A percentile compares a stretch with the other conserved stretches of the same genome.
Evolutionary conservation across 2,888 invertebrate genomes (phyloP).

Genomic region (Tenthredo livida): DNA sequence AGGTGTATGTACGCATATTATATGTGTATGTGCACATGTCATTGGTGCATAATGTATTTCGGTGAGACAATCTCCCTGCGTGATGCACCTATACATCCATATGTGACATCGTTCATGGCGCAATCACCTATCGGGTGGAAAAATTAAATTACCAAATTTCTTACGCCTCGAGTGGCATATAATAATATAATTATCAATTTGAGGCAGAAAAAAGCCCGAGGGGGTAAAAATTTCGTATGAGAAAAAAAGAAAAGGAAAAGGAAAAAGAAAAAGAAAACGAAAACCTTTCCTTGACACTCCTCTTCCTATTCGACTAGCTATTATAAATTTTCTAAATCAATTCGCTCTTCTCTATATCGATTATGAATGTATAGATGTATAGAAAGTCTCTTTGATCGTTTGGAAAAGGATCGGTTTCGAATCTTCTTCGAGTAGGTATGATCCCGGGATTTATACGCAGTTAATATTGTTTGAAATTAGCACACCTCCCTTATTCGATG

Average conservation of each 20-base stretch:
- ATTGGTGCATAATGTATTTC: not conserved
- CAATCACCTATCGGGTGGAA: not conserved
- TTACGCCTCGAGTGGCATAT: not conserved
- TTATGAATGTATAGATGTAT: not conserved
- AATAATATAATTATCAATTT: not conserved
- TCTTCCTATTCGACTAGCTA: not conserved
- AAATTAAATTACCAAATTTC: not conserved
- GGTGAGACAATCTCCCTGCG: too few relatives aligned
- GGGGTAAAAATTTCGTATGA: not conserved
- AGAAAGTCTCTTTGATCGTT: not conserved
- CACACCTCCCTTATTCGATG: not conserved
- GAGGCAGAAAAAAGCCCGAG: not conserved
- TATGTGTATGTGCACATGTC: too few relatives aligned
- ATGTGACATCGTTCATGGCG: not conserved
- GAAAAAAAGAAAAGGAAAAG: not conserved
- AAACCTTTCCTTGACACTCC: not conserved
- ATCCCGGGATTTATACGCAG: not conserved
- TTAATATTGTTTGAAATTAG: constrained; percentile 11
- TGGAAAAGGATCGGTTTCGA: not conserved
- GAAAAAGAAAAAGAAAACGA: not conserved
- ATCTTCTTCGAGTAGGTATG: not conserved
- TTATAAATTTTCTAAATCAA: not conserved
- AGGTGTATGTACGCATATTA: not conserved
- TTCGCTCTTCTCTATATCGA: not conserved
- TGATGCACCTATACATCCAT: too few relatives aligned